Conservation (phyloP, 2,888 invertebrate genomes). For the Drosophila borealis region DNA sequence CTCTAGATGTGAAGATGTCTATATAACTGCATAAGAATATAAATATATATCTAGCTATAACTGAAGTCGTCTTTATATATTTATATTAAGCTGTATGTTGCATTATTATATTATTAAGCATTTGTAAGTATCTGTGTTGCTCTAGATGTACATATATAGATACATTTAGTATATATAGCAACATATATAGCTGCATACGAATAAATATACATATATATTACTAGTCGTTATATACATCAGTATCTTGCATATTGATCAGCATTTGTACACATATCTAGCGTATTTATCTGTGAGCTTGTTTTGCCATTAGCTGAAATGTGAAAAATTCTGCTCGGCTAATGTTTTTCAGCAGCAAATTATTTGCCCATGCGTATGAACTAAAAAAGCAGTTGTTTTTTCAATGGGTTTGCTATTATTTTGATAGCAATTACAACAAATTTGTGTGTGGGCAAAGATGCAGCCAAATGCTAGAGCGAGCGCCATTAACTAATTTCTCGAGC, state of each 20-base stretch:
- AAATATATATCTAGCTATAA: too few species aligned
- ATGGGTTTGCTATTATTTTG: not conserved
- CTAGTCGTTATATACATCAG: not conserved
- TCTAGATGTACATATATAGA: not conserved
- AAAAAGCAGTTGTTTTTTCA: constrained; percentile 12
- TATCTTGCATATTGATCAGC: not conserved
- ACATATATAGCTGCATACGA: not conserved
- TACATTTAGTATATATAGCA: not conserved
- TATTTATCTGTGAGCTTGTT: constrained; percentile 8
- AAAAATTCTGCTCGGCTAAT: constrained; percentile 35
- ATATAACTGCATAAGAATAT: too few species aligned
- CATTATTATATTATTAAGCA: too few species aligned
- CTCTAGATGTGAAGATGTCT: too few species aligned
- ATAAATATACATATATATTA: too few species aligned
- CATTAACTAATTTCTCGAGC: constrained; percentile 13
- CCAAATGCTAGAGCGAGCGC: constrained; percentile 1
- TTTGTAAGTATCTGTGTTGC: not conserved
- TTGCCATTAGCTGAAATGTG: constrained; percentile 52
- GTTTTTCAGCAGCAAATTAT: constrained; percentile 20
- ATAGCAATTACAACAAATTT: constrained; percentile 6
- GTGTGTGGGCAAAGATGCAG: constrained; percentile 5
- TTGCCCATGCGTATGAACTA: not conserved
- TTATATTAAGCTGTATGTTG: not conserved
- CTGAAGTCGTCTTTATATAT: not conserved
- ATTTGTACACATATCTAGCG: not conserved